Evolutionary conservation across 1,140 invertebrate species (phyloP).

Genomic region (Drosophila athabasca): DNA sequence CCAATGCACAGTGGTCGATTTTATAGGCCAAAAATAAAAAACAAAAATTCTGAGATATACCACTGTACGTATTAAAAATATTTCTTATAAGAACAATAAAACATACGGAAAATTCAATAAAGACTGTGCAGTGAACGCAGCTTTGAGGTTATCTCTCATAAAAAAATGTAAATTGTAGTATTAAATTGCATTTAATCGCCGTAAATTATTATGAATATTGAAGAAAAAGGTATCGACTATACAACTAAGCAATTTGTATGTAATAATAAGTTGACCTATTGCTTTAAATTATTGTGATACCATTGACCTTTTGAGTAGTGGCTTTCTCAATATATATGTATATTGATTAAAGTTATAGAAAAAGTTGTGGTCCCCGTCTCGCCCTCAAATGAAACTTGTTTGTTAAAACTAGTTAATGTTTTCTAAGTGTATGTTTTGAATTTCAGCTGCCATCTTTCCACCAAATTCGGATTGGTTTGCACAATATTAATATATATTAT

Average conservation of each 20-base stretch:
- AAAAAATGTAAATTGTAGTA: neutral
- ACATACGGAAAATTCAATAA: neutral
- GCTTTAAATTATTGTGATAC: constrained; percentile 13
- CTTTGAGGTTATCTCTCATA: neutral
- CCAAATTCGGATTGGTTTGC: too few species aligned
- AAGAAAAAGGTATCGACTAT: neutral
- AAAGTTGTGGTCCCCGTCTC: constrained; percentile 4
- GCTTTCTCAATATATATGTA: neutral
- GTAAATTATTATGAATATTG: neutral
- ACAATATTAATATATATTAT: too few species aligned
- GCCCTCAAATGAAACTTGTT: constrained; percentile 11
- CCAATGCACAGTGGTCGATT: neutral
- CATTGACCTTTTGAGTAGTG: constrained; percentile 3
- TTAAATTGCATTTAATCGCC: neutral
- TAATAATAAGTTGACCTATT: constrained; percentile 1
- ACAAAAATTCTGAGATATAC: neutral
- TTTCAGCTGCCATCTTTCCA: neutral
- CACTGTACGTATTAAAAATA: neutral
- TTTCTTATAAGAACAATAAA: neutral
- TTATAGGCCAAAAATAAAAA: neutral
- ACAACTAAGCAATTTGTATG: neutral
- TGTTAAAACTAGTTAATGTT: constrained; percentile 11
- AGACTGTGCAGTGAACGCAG: neutral
- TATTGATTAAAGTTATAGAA: constrained; percentile 1
- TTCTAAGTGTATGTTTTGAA: constrained; percentile 6